Base-by-base conservation (phyloP, 2,797 vertebrate species). In the Denticeps clupeoides region DNA sequence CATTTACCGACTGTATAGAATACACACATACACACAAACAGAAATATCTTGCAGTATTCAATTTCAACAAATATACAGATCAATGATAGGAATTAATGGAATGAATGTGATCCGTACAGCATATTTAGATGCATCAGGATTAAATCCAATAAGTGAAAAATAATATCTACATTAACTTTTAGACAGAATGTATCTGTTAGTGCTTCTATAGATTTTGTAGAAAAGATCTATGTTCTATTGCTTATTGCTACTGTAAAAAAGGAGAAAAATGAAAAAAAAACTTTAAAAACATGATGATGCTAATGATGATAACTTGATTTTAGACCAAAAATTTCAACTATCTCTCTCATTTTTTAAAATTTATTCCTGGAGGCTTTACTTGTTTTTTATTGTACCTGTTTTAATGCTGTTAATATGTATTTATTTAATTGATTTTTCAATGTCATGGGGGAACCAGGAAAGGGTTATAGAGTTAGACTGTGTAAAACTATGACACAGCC, bases 131-230 rank as follows among this genome's bases (percentile, higher is more conserved):
- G 82, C 82, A 80, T 80, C 80, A 81, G 79, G 70, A 66, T 46
- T 46, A 65, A 69, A 65, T 53, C 68, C 49, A 47, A 69, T n/a
- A n/a, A n/a, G n/a, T n/a, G n/a, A n/a, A n/a, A n/a, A n/a, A n/a
- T n/a, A n/a, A n/a, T n/a, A n/a, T n/a, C n/a, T n/a, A 73, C 69
- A 66, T 76, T 69, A 79, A 81, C 76, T 74, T 82, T 80, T 85
- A 88, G 84, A 86, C 78, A 78, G 82, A 89, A 86, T 87, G 86
- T 87, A 85, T 82, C 83, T 81, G 82, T 86, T 86, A 85, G 84
- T 85, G 82, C 76, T 85, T 82, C 81, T 80, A 79, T 87, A 88
- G 85, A 83, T 85, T 87, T 85, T 86, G 81, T 82, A 85, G 82
- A 78, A 80, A 77, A 84, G 64, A 83, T 87, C 81, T 86, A 77